A percentile compares a stretch with the other conserved stretches of the same genome.
Conservation (phyloP, 2,888 invertebrate genomes). For the Pammene aurita region DNA sequence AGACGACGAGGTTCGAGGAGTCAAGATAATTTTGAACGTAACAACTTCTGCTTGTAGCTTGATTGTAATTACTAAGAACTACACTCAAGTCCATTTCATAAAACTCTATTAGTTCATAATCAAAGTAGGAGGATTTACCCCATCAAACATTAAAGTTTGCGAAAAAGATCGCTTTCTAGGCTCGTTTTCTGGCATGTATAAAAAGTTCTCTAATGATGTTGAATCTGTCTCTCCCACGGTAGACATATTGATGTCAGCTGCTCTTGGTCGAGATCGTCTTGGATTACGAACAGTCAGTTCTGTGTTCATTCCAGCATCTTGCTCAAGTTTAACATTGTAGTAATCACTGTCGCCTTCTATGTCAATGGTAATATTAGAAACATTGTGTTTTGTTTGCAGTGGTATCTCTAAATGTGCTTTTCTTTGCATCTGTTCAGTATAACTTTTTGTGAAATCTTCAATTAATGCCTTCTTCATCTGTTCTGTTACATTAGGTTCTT, state of each 20-base stretch:
- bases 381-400: slow-evolving; percentile 46
- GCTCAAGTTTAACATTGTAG: slow-evolving; percentile 62
- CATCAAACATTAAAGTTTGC: slow-evolving; percentile 41
- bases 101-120: neutral
- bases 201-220: slow-evolving; percentile 49
- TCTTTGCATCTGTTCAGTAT: slow-evolving; percentile 49
- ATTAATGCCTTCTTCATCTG: slow-evolving; percentile 61
- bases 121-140: slow-evolving; percentile 41
- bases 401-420: slow-evolving; percentile 42
- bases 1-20: too few relatives aligned
- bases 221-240: slow-evolving; percentile 36
- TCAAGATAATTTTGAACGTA: too few relatives aligned
- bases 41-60: too few relatives aligned
- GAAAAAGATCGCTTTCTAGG: slow-evolving; percentile 44
- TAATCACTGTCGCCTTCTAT: slow-evolving; percentile 64
- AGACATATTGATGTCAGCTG: slow-evolving; percentile 14
- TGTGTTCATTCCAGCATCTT: slow-evolving; percentile 51
- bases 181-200: slow-evolving; percentile 45
- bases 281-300: slow-evolving; percentile 57
- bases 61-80: too few relatives aligned
- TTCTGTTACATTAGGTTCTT: slow-evolving; percentile 50
- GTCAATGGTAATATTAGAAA: slow-evolving; percentile 63
- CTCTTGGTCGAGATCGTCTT: slow-evolving; percentile 39
- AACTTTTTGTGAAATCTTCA: slow-evolving; percentile 58
- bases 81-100: too few relatives aligned